These are phyloP conservation scores for Latrodectus geometricus DNA, from an alignment of 1,140 invertebrate species.

Conservation along the genomic window DNA sequence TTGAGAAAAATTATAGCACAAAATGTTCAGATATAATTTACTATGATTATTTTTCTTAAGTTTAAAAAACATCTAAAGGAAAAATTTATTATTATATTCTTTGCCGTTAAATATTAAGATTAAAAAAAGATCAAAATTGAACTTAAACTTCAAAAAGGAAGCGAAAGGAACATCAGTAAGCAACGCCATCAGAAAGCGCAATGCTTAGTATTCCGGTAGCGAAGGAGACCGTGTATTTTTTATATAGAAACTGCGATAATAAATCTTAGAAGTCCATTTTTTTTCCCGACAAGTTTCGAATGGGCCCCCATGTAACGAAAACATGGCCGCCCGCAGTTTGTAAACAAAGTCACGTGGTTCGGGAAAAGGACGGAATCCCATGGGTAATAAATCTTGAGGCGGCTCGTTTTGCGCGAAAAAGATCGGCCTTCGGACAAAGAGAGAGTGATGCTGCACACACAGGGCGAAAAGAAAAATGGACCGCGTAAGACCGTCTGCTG, in stretches of 20 bases:
- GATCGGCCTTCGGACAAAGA: not conserved
- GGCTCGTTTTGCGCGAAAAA: conserved; percentile 34
- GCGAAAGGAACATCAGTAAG: not conserved
- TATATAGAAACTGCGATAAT: conserved; percentile 14
- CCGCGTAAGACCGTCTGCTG: conserved; percentile 10
- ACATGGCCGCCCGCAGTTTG: conserved; percentile 33
- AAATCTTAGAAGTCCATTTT: conserved; percentile 29
- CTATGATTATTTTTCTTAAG: no score
- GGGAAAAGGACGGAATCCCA: not conserved
- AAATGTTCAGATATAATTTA: no score
- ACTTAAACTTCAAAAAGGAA: not conserved
- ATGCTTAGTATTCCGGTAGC: not conserved
- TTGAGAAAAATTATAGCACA: no score
- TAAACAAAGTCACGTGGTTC: conserved; percentile 53
- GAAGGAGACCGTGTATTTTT: not conserved
- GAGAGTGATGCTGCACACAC: not conserved
- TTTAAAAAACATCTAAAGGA: no score
- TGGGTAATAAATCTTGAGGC: conserved; percentile 50
- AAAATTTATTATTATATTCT: no score
- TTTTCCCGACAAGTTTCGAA: not conserved
- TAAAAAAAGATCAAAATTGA: no score
- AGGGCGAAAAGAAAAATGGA: not conserved
- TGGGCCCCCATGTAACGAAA: not conserved
- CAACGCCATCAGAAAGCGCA: not conserved
- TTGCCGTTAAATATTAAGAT: no score